Percentiles rank a stretch among this genome's conserved stretches.
Conservation (phyloP, 1,140 invertebrate genomes). For the Sinonovacula constricta region DNA sequence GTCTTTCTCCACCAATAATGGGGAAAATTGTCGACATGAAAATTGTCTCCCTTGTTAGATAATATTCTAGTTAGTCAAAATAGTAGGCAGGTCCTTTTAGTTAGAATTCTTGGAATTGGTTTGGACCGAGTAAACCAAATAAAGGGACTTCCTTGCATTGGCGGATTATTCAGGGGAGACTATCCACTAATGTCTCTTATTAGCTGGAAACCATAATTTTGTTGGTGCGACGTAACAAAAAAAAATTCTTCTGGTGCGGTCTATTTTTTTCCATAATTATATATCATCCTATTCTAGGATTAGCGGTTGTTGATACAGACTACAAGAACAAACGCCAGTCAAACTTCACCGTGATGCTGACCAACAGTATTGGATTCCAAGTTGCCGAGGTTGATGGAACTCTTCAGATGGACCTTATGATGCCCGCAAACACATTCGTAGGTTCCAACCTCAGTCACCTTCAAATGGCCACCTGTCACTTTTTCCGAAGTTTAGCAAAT, state of each 20-base stretch:
- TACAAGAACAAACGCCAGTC: conserved; percentile 36
- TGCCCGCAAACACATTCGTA: conserved; percentile 51
- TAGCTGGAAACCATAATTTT: too few relatives aligned
- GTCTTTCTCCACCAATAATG: too few relatives aligned
- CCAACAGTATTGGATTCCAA: conserved; percentile 62
- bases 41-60: too few relatives aligned
- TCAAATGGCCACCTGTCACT: neutral
- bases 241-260: neutral
- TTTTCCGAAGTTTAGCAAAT: neutral
- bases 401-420: conserved; percentile 55
- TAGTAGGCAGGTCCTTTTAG: too few relatives aligned
- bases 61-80: too few relatives aligned
- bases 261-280: neutral
- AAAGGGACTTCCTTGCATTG: too few relatives aligned
- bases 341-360: conserved; percentile 68
- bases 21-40: too few relatives aligned
- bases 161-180: too few relatives aligned
- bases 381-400: conserved; percentile 53
- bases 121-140: too few relatives aligned
- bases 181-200: too few relatives aligned
- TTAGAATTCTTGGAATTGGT: too few relatives aligned
- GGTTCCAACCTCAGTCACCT: neutral
- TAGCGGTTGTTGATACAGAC: conserved; percentile 60
- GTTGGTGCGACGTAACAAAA: neutral
- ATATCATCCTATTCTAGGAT: conserved; percentile 54